Evolutionary conservation across 2,113 vertebrate genomes (phyloP), one percentile per base, ranked within the genome.

Genomic region (Gymnarchus niloticus): DNA sequence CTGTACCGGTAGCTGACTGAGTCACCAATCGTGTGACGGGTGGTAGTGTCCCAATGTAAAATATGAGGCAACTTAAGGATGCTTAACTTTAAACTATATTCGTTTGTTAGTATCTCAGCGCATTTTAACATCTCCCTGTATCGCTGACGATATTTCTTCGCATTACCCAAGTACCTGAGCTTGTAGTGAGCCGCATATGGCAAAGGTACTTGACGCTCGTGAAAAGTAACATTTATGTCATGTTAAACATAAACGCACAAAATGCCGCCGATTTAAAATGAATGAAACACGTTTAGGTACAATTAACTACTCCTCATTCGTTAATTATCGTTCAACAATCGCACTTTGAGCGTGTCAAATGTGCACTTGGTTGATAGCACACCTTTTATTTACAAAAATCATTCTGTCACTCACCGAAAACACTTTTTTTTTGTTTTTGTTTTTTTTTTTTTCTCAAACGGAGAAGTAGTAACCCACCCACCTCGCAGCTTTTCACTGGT

Each of bases 391-490:
- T 23, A 25, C 1, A 59, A 23, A 59, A 77, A 44, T 41, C 41
- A 41, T 3, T 37, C 21, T 44, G 9, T 48, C 65, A 25, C 84
- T 85, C 73, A 85, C 84, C 84, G 65, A 19, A 56, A 1, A 85
- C 49, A 85, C 28, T 19, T 59, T 19, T 23, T 25, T 28, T 46
- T n/a, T n/a, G n/a, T n/a, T n/a, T n/a, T n/a, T n/a, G n/a, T n/a
- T n/a, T n/a, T n/a, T n/a, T 19, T 59, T 19, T 23, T 25, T 28
- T 46, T 73, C 37, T 84, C 48, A 73, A 48, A 65, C 23, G 61
- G 41, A 61, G n/a, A n/a, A 81, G 80, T 52, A 33, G 48, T 25
- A 59, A 23, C 5, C 83, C 48, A 7, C 5, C 2, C 5, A 41
- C 6, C 4, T 54, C 33, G 41, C 54, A 52, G 54, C 61, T 84